Evolutionary conservation across 1,140 invertebrate genomes (phyloP), one percentile per base, ranked within the genome.

Genomic region (Drosophila lowei): DNA sequence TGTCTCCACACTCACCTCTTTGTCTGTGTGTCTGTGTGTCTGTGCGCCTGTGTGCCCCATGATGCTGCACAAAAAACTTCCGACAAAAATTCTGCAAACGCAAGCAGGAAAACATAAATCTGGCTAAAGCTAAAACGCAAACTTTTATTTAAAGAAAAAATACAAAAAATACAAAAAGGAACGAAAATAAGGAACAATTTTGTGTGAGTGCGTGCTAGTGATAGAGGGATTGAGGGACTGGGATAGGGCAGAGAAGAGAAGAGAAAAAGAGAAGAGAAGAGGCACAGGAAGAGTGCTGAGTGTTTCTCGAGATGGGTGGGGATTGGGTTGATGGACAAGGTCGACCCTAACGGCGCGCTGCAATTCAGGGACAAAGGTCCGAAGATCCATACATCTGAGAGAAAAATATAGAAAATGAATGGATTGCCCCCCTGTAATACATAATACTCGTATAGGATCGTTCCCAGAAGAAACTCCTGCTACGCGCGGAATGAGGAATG

Each of bases 41-140:
- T 49, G 49, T 68, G 21, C 63, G 34, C 54, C 44, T 77, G 70
- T 84, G 57, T 77, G 78, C 58, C 58, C 79, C 75, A 72, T 85
- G 81, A 86, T 86, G 81, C 81, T 85, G 83, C 81, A 86, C 74
- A 86, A 86, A 86, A 86, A 86, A 86, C 81, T 86, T 86, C 81
- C 81, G 81, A 88, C 83, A 86, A 88, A 83, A 88, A 86, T 86
- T 81, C 78, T 88, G 81, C 81, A 88, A 86, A 86, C 81, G 81
- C 81, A 86, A 81, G 81, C 81, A 86, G 81, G 81, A 86, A 86
- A 86, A 86, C 81, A 88, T 86, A 88, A 86, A 86, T 86, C 81
- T 86, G 81, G 81, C 81, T 83, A 83, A 86, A 86, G 81, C 81
- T 83, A 83, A 88, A 86, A 88, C 83, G 83, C 83, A 86, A 86